Percentiles rank a stretch among this genome's conserved stretches.
phyloP scores from a whole-genome alignment of 2,797 vertebrate species.

The Amblyraja radiata region DNA sequence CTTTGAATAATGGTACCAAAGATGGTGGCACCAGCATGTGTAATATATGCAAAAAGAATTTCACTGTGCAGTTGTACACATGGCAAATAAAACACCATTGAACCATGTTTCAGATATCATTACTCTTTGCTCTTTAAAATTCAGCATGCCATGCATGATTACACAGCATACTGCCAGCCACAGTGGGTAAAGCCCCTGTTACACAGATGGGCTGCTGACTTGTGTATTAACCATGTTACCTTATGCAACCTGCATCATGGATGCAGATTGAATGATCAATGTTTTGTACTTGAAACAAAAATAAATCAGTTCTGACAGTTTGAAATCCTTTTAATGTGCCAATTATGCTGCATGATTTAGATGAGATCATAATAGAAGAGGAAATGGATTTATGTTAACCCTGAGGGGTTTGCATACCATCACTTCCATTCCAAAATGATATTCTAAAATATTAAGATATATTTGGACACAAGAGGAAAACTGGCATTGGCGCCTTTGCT shows the following conservation, averaged over 20 bases:
- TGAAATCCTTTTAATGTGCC: background rate
- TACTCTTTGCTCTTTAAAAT: background rate
- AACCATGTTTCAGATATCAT: background rate
- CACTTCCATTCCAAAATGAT: background rate
- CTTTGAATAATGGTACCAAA: too few species aligned
- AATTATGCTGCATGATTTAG: background rate
- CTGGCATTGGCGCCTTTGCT: background rate
- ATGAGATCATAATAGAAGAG: background rate
- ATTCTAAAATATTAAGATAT: background rate
- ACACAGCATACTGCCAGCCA: background rate
- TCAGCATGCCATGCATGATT: background rate
- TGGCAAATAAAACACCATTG: too few species aligned
- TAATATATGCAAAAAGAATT: too few species aligned
- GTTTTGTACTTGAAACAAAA: background rate
- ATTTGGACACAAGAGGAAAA: background rate
- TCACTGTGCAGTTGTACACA: too few species aligned
- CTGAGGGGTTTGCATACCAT: background rate
- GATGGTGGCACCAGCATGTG: too few species aligned
- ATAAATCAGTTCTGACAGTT: background rate
- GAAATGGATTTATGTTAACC: background rate
- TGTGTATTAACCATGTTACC: background rate
- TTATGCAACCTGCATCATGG: background rate
- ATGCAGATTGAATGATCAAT: background rate
- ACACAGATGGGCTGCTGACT: background rate
- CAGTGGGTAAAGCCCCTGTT: background rate